A percentile compares a stretch with the other conserved stretches of the same genome.
Evolutionary conservation across 2,888 invertebrate genomes (phyloP).

Genomic region (Cephonodes hylas): DNA sequence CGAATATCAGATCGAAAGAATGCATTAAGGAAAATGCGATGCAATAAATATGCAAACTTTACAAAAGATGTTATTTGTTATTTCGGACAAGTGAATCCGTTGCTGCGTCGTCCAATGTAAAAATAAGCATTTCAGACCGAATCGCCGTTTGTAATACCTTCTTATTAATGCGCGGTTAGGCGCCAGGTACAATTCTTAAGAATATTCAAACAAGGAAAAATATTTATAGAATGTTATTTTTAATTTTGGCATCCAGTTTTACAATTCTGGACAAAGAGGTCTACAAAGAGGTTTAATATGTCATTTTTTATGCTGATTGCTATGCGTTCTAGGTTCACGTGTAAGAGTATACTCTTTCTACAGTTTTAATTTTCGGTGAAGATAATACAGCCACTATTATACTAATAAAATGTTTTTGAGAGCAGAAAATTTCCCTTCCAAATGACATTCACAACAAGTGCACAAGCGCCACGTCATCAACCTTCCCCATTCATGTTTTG

Average conservation of each 20-base stretch:
- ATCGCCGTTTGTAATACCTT: neutral
- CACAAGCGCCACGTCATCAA: slow-evolving; percentile 12
- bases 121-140: neutral
- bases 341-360: no score
- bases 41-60: slow-evolving; percentile 1
- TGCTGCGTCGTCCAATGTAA: neutral
- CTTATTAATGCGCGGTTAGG: no score
- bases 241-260: no score
- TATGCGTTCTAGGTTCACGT: no score
- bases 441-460: slow-evolving; percentile 9
- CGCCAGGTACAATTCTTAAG: no score
- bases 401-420: neutral
- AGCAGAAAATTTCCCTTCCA: neutral
- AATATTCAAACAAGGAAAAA: no score
- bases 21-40: slow-evolving; percentile 1
- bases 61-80: slow-evolving; percentile 10
- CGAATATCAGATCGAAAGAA: slow-evolving; percentile 8
- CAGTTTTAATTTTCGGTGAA: no score
- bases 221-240: no score
- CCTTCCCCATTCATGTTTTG: slow-evolving; percentile 15
- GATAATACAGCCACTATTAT: neutral
- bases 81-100: neutral
- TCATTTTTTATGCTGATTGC: no score
- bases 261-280: no score
- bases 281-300: no score